Evolutionary conservation across 2,113 vertebrate species (phyloP), one percentile per base, ranked within the genome.

Genomic region (Malurus melanocephalus): DNA sequence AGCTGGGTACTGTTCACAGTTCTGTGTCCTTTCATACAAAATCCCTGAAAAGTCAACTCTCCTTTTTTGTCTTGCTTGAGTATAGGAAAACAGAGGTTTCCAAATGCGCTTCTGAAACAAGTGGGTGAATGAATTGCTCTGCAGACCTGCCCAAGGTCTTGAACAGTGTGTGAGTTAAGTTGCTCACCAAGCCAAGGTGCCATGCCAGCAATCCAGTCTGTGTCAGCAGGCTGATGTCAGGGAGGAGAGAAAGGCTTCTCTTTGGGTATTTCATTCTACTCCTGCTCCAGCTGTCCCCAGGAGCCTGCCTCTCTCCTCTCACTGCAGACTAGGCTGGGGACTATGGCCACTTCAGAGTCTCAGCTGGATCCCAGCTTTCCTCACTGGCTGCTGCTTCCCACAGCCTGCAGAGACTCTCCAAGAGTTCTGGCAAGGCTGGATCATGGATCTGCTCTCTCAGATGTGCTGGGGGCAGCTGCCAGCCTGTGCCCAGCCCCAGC

Each of bases 191-290:
- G 33, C 28, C 33, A 18, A 74, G n/a, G 18, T 13, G 20, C 38
- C 0, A 0, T 2, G 3, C 35, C 61, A 56, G 30, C 11, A 14
- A 23, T 19, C 23, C 59, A 32, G 10, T 16, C 45, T 38, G 17
- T 45, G 11, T 38, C 26, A 51, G 24, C 16, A 4, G 9, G 17
- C 16, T 24, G 30, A 35, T 67, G 32, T 23, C 32, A 49, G 43
- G 11, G 48, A 59, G 42, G 16, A 33, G 18, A 21, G 11, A 59
- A 88, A 66, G 21, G 38, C 17, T 82, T 68, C 33, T 80, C 24
- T 56, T 19, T 33, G 18, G 33, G 4, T 11, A 4, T 42, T 60
- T 59, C 21, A 12, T n/a, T 10, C 22, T 33, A 15, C 9, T 72
- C 10, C 57, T n/a, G 21, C 18, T 55, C 42, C 12, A 2, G 23